Evolutionary conservation across 2,888 invertebrate genomes (phyloP), one percentile per base, ranked within the genome.

Genomic region (Pollenia amentaria): DNA sequence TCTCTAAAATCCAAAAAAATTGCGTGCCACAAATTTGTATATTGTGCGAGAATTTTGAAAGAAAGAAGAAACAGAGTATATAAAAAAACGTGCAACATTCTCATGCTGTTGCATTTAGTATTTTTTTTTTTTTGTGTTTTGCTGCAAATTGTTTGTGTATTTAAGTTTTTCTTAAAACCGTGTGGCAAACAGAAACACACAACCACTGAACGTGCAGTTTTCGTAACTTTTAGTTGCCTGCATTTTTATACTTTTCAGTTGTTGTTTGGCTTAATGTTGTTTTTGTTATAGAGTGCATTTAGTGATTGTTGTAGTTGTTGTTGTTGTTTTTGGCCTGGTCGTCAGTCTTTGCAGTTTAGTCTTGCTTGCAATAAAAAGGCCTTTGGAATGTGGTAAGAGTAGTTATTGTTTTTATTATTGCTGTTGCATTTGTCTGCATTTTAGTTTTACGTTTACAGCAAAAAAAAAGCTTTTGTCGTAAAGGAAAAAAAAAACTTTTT

Each of bases 331-430:
- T 57, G 57, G 81, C 57, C 67, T 75, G 57, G 12, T 75, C 77
- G 57, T 46, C 21, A 51, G 69, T 78, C 55, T 65, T 51, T 42
- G 76, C 29, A 70, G 44, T 73, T 78, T 81, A 57, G 79, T 77
- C 67, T 81, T 62, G 51, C 29, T 29, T 53, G 70, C 83, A 67
- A 57, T 60, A 87, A 70, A 81, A 84, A 70, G 48, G 70, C 48
- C 62, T 76, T 29, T 76, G 85, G 82, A 85, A 85, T 87, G 85
- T 79, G 84, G 87, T 82, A 83, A 82, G 78, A 82, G 82, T 60
- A 38, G 85, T 82, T 84, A 48, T 81, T 81, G 46, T 73, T 29
- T 29, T 29, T 51, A 21, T 38, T 44, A 21, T 64, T 16, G n/a
- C 18, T 64, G 53, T 53, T 77, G 67, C 73, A 62, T n/a, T 65